phyloP scores from a whole-genome alignment of 2,113 vertebrate species.

The Orycteropus afer region DNA sequence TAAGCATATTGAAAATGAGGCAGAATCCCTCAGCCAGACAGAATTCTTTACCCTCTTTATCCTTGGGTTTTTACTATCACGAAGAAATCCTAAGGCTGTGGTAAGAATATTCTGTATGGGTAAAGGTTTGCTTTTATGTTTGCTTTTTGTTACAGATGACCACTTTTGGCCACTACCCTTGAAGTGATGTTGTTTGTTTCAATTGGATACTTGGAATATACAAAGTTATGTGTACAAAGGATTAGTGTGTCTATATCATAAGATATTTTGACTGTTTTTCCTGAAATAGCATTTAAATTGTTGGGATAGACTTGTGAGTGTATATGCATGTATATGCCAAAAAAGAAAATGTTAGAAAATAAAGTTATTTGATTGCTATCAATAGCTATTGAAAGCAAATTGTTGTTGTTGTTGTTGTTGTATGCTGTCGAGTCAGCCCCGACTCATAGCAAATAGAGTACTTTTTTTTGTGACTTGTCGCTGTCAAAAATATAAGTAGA shows the following conservation, averaged over 20 bases:
- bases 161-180: not conserved
- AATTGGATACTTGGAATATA: rapidly evolving
- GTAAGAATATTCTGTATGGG: not conserved
- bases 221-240: not conserved
- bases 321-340: not conserved
- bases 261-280: not conserved
- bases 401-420: too few species aligned
- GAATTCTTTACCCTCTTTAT: not conserved
- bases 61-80: not conserved
- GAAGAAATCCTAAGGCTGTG: not conserved
- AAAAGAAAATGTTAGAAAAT: not conserved
- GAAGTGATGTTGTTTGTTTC: not conserved
- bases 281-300: not conserved
- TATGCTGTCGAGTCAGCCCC: too few species aligned
- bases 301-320: rapidly evolving
- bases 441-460: too few species aligned
- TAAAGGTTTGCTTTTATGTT: not conserved
- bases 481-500: not conserved
- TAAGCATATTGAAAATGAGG: conserved; percentile 63
- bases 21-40: not conserved
- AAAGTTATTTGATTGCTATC: not conserved
- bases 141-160: not conserved
- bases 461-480: not conserved
- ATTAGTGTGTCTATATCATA: rapidly evolving
- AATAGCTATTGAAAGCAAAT: not conserved